These are phyloP conservation scores for Todiramphus saurophagus DNA, from an alignment of 2,113 vertebrate genomes.

Conservation along the genomic window DNA sequence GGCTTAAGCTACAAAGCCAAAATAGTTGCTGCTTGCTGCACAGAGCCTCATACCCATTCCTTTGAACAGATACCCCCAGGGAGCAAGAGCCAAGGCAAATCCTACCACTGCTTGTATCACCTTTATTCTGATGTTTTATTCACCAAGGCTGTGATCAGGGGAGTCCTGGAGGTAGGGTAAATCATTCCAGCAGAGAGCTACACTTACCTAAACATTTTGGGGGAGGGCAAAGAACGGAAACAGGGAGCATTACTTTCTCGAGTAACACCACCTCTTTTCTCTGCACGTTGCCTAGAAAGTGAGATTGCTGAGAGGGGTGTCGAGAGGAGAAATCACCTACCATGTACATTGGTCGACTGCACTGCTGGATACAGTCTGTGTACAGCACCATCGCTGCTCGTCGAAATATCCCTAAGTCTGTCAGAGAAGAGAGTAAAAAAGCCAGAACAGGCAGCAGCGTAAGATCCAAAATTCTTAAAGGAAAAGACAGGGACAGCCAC, in stretches of 20 bases:
- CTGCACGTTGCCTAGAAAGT: not conserved
- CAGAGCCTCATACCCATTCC: not conserved
- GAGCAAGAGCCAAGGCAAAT: not conserved
- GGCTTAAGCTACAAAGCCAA: not conserved
- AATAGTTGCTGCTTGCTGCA: not conserved
- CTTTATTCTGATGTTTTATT: not conserved
- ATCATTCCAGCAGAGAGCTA: not conserved
- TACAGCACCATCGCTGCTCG: slow-evolving; percentile 76
- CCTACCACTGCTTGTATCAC: not conserved
- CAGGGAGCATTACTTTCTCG: not conserved
- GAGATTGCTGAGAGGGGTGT: not conserved
- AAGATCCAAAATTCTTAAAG: not conserved
- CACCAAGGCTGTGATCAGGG: not conserved
- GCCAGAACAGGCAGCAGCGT: not conserved
- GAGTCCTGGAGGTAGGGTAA: not conserved
- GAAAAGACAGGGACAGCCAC: not conserved
- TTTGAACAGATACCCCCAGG: not conserved
- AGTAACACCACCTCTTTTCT: not conserved
- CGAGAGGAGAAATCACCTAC: slow-evolving; percentile 49
- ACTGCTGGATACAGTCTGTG: slow-evolving; percentile 79
- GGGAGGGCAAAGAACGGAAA: not conserved
- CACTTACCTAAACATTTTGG: not conserved
- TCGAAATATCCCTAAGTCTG: slow-evolving; percentile 78
- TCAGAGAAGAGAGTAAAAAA: not conserved
- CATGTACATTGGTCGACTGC: slow-evolving; percentile 82